Base-by-base conservation (phyloP, 35 echinoderm and acorn worm genomes). In the Heliocidaris tuberculata region DNA sequence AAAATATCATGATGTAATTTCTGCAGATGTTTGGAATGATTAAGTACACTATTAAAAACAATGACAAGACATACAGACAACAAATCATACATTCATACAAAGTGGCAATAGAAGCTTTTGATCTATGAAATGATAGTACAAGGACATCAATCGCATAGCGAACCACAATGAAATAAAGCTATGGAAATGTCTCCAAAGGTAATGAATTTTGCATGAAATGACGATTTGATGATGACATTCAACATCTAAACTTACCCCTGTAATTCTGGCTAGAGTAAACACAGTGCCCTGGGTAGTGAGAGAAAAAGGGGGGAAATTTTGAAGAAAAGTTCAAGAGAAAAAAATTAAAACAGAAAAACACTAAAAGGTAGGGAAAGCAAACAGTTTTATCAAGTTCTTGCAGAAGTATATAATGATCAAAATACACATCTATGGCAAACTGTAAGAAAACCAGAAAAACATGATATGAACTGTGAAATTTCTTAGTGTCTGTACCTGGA, bases 171-270 rank as follows among this genome's bases (percentile, higher is more conserved):
- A 70, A 70, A 65, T 27, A 78, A 27, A 15, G 12, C 19, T 9
- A 78, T 78, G 65, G 65, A 78, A 27, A 78, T 78, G 61, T 71
- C 61, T n/a, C 17, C 19, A 71, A 24, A 71, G 24, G 61, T 17
- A 27, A 71, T 71, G 19, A 27, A 71, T 71, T 42, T 71, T 71
- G 65, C 65, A 78, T 78, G 65, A n/a, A 78, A 78, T 78, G 52
- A 56, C 35, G 35, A 42, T 3, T 1, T 49, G 91, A 13, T 59
- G 47, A 59, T 30, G 12, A 59, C 91, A 93, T 93, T 19, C 31
- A 93, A 47, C 31, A 32, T 89, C 87, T 48, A 89, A 47, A 93
- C 91, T 93, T 93, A 93, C 91, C 91, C 91, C 91, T 49, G 91
- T 93, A 15, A 93, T 48, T 93, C 91, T 32, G 21, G 91, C 91